These are phyloP conservation scores for Aptenodytes patagonicus DNA, from an alignment of 2,113 vertebrate species.

Conservation along the genomic window DNA sequence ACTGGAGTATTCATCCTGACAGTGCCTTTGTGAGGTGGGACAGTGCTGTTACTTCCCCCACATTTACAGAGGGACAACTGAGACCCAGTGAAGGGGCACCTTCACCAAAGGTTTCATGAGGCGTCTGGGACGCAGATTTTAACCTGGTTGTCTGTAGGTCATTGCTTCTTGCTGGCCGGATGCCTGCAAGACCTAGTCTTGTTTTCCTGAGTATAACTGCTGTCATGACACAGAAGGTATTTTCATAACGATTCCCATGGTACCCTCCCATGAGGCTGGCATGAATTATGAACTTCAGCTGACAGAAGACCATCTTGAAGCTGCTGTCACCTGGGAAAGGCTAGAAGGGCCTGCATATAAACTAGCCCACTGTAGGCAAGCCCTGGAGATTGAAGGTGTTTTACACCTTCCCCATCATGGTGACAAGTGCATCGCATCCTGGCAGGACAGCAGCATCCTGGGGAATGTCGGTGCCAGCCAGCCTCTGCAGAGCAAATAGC, in stretches of 20 bases:
- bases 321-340: neutral
- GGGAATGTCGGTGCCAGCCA: neutral
- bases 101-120: neutral
- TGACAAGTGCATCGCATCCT: neutral
- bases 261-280: neutral
- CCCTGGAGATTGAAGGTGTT: neutral
- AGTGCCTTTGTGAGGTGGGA: neutral
- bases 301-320: neutral
- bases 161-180: neutral
- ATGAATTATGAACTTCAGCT: neutral
- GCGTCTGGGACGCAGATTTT: neutral
- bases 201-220: neutral
- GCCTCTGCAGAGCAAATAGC: neutral
- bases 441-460: neutral
- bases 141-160: neutral
- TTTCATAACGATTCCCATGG: neutral
- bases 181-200: neutral
- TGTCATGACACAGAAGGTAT: neutral
- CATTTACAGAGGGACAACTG: neutral
- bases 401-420: neutral
- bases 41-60: neutral
- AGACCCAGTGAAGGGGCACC: neutral
- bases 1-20: neutral
- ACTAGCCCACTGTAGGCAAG: neutral
- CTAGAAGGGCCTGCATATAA: neutral